Evolutionary conservation across 2,113 vertebrate genomes (phyloP).

Genomic region (Phrynosoma platyrhinos): DNA sequence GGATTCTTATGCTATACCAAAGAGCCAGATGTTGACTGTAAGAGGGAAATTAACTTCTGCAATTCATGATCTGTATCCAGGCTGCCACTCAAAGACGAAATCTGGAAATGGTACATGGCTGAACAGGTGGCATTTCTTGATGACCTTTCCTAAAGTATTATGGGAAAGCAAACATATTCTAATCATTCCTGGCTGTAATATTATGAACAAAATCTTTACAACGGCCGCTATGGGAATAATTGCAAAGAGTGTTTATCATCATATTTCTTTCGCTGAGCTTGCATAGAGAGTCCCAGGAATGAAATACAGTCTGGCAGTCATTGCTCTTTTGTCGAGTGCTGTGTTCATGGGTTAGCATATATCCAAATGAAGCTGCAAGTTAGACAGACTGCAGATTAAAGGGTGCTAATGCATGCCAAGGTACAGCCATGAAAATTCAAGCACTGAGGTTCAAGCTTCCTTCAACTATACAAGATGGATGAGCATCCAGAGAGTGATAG

Average conservation of each 20-base stretch:
- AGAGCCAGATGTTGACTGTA: conserved; percentile 48
- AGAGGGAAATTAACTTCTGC: conserved; percentile 39
- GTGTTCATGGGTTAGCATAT: background rate
- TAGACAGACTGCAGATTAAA: conserved; percentile 38
- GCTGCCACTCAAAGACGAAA: conserved; percentile 19
- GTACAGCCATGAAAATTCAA: conserved; percentile 25
- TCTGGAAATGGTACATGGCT: background rate
- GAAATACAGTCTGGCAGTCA: conserved; percentile 57
- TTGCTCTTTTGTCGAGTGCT: background rate
- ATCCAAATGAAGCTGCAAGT: conserved; percentile 52
- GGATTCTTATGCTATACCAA: conserved; percentile 28
- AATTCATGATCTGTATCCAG: conserved; percentile 45
- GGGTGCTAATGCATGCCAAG: conserved; percentile 23
- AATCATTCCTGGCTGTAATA: conserved; percentile 51
- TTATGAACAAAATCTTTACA: conserved; percentile 46
- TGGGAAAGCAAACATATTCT: conserved; percentile 20
- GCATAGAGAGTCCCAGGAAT: conserved; percentile 61
- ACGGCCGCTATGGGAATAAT: conserved; percentile 24
- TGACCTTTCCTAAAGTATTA: conserved; percentile 25
- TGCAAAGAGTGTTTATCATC: conserved; percentile 57
- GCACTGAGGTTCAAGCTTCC: background rate
- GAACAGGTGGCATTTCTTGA: conserved; percentile 38
- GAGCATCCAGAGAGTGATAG: background rate
- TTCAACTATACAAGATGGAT: background rate
- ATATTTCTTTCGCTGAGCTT: conserved; percentile 54